phyloP scores from a whole-genome alignment of 2,888 invertebrate species.

The Heteromyza rotundicornis region DNA sequence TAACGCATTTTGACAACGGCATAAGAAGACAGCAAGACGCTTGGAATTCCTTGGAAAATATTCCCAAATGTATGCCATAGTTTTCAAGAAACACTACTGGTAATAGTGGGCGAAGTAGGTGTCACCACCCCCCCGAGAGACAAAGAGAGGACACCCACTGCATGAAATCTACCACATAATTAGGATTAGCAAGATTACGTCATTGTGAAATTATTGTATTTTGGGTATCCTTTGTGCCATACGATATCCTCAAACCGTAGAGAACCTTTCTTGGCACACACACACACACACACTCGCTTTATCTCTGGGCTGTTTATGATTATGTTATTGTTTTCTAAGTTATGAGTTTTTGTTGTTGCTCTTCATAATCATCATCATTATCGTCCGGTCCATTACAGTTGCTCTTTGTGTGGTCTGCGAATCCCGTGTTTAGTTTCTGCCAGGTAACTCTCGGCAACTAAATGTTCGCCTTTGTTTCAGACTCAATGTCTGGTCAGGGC shows the following conservation, averaged over 20 bases:
- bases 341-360: conserved; percentile 5
- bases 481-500: neutral
- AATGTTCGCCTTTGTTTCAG: neutral
- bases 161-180: conserved; percentile 35
- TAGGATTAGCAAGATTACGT: conserved; percentile 27
- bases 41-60: conserved; percentile 19
- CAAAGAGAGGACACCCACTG: conserved; percentile 27
- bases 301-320: neutral
- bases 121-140: conserved; percentile 9
- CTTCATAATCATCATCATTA: conserved; percentile 8
- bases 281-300: neutral
- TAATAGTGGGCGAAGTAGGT: conserved; percentile 10
- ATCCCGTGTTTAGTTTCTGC: neutral
- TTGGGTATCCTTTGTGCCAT: too few species aligned
- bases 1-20: conserved; percentile 34
- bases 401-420: conserved; percentile 8
- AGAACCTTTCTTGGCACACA: neutral
- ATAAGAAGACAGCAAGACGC: conserved; percentile 22
- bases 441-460: neutral
- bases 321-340: conserved; percentile 2
- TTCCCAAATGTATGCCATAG: neutral
- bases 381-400: too few species aligned
- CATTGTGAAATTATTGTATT: conserved; percentile 14
- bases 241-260: neutral
- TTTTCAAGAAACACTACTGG: neutral